These are phyloP conservation scores for Calliopsis andreniformis DNA, from an alignment of 1,140 invertebrate genomes.

Conservation along the genomic window DNA sequence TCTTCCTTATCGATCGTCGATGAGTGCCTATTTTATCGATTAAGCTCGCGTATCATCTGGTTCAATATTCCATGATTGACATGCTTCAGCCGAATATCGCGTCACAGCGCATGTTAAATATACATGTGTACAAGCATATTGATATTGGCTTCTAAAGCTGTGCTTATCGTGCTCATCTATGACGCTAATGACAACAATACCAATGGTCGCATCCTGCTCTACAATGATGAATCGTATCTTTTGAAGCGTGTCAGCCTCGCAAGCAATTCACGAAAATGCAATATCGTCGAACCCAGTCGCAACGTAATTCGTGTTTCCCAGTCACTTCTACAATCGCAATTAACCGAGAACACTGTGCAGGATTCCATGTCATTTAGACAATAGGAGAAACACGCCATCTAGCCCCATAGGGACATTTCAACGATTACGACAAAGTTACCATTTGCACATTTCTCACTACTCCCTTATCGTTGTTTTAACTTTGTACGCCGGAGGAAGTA, in stretches of 20 bases:
- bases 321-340: slow-evolving; percentile 10
- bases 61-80: not conserved
- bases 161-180: slow-evolving; percentile 21
- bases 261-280: slow-evolving; percentile 21
- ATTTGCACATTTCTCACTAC: not conserved
- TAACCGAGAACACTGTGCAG: not conserved
- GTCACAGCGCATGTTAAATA: slow-evolving; percentile 2
- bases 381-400: not conserved
- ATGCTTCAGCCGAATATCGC: not conserved
- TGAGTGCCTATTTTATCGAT: slow-evolving; percentile 1
- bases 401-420: not conserved
- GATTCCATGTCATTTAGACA: not conserved
- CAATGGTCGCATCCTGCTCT: slow-evolving; percentile 1
- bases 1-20: slow-evolving; percentile 33
- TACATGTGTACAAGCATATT: not conserved
- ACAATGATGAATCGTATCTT: slow-evolving; percentile 36
- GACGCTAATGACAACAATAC: slow-evolving; percentile 11
- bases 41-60: not conserved
- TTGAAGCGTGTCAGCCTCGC: slow-evolving; percentile 4
- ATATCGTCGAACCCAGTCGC: not conserved
- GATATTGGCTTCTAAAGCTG: slow-evolving; percentile 19
- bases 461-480: too few relatives aligned
- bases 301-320: slow-evolving; percentile 11
- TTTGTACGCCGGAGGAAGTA: too few relatives aligned
- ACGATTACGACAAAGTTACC: not conserved